These are phyloP conservation scores for Etheostoma spectabile DNA, from an alignment of 2,113 vertebrate genomes.

Conservation along the genomic window DNA sequence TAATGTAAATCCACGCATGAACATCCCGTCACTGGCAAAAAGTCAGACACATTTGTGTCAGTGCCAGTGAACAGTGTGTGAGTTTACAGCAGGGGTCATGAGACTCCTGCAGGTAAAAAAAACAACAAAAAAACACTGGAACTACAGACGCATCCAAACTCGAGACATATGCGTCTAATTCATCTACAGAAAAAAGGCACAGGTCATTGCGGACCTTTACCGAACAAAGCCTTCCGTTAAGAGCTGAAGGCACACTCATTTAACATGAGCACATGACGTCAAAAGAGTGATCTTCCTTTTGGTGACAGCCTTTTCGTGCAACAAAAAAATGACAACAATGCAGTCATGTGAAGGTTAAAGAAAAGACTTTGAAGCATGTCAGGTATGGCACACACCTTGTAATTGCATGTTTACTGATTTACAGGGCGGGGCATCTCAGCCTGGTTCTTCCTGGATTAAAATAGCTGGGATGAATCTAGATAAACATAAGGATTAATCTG, in stretches of 20 bases:
- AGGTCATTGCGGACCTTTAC: not conserved
- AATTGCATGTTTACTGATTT: constrained; percentile 19
- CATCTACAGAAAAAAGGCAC: not conserved
- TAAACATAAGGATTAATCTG: constrained; percentile 17
- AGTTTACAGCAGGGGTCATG: constrained; percentile 23
- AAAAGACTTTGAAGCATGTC: not conserved
- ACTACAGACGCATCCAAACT: not conserved
- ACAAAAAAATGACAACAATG: constrained; percentile 13
- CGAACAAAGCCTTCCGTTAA: not conserved
- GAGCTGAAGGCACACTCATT: not conserved
- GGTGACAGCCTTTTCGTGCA: not conserved
- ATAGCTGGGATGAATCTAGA: constrained; percentile 2
- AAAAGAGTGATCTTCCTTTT: too few species aligned
- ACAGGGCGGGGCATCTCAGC: constrained; percentile 19
- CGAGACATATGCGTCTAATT: not conserved
- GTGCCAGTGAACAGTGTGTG: not conserved
- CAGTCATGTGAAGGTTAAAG: not conserved
- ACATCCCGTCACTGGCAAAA: not conserved
- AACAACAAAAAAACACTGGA: not conserved
- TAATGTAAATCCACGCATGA: not conserved
- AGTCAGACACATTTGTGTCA: not conserved
- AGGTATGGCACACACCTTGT: constrained; percentile 20
- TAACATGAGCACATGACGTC: too few species aligned
- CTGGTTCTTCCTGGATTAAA: constrained; percentile 7
- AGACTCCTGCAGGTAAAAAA: constrained; percentile 18